Base-by-base conservation (phyloP, 2,113 vertebrate species). In the Phaethornis superciliosus region DNA sequence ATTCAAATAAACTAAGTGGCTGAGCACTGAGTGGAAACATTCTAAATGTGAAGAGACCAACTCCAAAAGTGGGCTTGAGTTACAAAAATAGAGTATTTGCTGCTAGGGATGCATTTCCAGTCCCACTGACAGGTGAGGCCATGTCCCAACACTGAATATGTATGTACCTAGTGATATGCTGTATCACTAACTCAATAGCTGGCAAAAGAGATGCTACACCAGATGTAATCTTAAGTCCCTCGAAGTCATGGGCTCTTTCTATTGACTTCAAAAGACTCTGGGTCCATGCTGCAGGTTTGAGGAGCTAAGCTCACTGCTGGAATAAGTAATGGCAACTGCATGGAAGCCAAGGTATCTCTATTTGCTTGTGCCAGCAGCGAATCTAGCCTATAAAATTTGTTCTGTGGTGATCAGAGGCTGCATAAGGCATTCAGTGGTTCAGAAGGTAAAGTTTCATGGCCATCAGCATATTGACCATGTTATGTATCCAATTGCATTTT, bases 81-180 rank as follows among this genome's bases (percentile, higher is more conserved):
- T 60, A 49, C 85, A 91, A 60, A 94, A 96, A 94, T 60, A 90
- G 75, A 89, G 35, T 49, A n/a, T 89, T 94, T 89, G 65, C 85
- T 83, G 85, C 72, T 71, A 28, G 30, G 56, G 69, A 26, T 67
- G 44, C 69, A 35, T 71, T 89, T 90, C 44, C 64, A 90, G 52
- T 15, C 55, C 75, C 37, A 10, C 4, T 72, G 15, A 35, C 2
- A 4, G n/a, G 62, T 70, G 68, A 33, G 60, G 49, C 26, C 12
- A 44, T 91, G 87, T 80, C 88, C 62, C 4, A 3, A 55, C 46
- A 8, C n/a, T 0, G 5, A 54, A 4, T 6, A 17, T 24, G 35
- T 46, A 51, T 12, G 55, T 26, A 44, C 55, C 15, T 5, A 44
- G 51, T 63, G 76, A 88, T 67, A 82, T 93, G 60, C 5, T 44